Base-by-base conservation (phyloP, 2,113 vertebrate genomes). In the Cercocebus atys region DNA sequence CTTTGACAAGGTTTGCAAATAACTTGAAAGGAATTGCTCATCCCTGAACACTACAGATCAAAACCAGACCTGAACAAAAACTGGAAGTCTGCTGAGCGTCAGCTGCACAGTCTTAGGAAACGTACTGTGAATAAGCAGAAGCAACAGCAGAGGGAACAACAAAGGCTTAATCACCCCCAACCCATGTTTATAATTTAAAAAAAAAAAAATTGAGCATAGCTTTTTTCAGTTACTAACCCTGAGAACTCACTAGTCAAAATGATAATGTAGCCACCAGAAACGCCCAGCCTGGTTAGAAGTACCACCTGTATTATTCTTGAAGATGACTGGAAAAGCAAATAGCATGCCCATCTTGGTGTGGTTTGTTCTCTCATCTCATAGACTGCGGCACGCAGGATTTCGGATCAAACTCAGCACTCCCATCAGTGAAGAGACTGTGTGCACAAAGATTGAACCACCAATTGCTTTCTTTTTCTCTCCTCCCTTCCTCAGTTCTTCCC, bases 1-100 rank as follows among this genome's bases (percentile, higher is more conserved):
- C 94, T 98, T 96, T 98, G 98, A 98, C 97, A 98, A 98, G 98
- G 97, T 98, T 98, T 98, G 98, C 98, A 98, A 98, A 98, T 98
- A 98, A 95, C 98, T 98, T 98, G 97, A 98, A 98, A 98, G 94
- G 90, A 98, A 57, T 76, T 97, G 87, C 92, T 98, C 97, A 93
- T 98, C 97, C 98, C 95, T 96, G 95, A 98, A 96, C 87, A 82
- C 80, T 93, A 72, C 72, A 98, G 97, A 98, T 99, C 98, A 98
- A 98, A 98, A 98, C 96, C 96, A 95, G 94, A 50, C 95, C 90
- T 93, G 97, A 98, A 86, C 92, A 98, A 97, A 97, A 96, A 94
- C 83, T 93, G 8, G 17, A 84, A 98, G 95, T 88, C 95, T 92
- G 90, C 73, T 89, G 64, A 32, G n/a, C 2, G 1, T 96, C 98